Evolutionary conservation across 1,140 invertebrate genomes (phyloP).

Genomic region (Magallana ariakensis): DNA sequence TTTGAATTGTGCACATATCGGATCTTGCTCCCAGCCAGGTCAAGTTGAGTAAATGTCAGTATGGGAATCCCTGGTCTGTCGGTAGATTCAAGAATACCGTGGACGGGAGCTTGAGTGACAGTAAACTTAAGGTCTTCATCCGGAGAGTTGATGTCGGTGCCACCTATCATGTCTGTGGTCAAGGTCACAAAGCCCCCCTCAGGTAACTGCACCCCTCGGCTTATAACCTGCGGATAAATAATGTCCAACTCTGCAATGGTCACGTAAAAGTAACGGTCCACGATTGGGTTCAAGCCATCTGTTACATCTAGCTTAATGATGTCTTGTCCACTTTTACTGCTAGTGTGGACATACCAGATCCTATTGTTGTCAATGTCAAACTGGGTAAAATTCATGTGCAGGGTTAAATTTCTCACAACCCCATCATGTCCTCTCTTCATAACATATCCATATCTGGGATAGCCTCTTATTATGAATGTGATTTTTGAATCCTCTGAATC

Average conservation of each 20-base stretch:
- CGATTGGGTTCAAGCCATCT: conserved; percentile 78
- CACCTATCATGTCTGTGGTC: conserved; percentile 77
- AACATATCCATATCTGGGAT: conserved; percentile 77
- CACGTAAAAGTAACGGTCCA: conserved; percentile 79
- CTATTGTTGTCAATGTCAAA: conserved; percentile 76
- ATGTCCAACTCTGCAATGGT: conserved; percentile 78
- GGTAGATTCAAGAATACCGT: conserved; percentile 77
- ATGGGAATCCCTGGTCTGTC: conserved; percentile 76
- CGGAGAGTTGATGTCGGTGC: conserved; percentile 77
- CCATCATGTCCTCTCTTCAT: conserved; percentile 57
- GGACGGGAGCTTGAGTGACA: conserved; percentile 77
- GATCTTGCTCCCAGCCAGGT: conserved; percentile 79
- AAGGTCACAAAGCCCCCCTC: conserved; percentile 77
- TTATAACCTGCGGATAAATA: conserved; percentile 77
- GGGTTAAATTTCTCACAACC: conserved; percentile 73
- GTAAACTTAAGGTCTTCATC: conserved; percentile 76
- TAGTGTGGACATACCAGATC: conserved; percentile 78
- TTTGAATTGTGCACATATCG: conserved; percentile 76
- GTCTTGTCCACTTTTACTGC: conserved; percentile 76
- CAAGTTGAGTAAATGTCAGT: conserved; percentile 78
- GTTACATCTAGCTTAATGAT: conserved; percentile 80
- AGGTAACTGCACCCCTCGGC: conserved; percentile 77
- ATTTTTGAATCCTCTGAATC: conserved; percentile 77
- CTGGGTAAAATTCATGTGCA: conserved; percentile 79
- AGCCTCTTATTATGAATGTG: conserved; percentile 74